Evolutionary conservation across 2,888 invertebrate genomes (phyloP).

Genomic region (Tachina lurida): DNA sequence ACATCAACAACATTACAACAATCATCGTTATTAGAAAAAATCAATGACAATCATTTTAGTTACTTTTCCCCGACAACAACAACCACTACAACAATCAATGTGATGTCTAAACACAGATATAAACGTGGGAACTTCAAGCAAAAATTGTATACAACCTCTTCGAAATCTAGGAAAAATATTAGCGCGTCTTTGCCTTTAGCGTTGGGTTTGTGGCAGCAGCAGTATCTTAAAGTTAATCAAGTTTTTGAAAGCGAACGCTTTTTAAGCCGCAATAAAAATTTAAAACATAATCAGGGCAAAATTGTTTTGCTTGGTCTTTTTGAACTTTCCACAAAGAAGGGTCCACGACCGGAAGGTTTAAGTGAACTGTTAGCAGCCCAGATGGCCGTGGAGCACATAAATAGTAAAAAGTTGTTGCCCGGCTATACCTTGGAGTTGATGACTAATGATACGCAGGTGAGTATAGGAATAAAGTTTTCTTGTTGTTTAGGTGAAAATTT

Average conservation of each 20-base stretch:
- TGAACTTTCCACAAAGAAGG: constrained; percentile 88
- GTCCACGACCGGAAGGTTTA: constrained; percentile 87
- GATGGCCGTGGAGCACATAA: constrained; percentile 91
- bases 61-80: constrained; percentile 49
- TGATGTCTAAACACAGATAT: constrained; percentile 2
- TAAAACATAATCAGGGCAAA: constrained; percentile 82
- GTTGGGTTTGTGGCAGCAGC: constrained; percentile 77
- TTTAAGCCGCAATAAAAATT: constrained; percentile 76
- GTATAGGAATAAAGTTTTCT: constrained; percentile 69
- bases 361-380: constrained; percentile 91
- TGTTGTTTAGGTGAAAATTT: neutral
- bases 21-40: constrained; percentile 45
- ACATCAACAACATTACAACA: constrained; percentile 44
- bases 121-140: constrained; percentile 57
- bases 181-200: constrained; percentile 40
- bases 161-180: constrained; percentile 8
- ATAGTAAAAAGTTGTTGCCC: constrained; percentile 86
- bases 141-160: constrained; percentile 39
- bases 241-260: constrained; percentile 82
- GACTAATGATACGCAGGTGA: constrained; percentile 94
- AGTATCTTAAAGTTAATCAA: constrained; percentile 81
- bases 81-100: constrained; percentile 10
- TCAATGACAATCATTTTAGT: constrained; percentile 69
- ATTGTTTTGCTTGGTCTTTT: constrained; percentile 90
- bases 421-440: constrained; percentile 90